Base-by-base conservation (phyloP, 2,888 invertebrate genomes). In the Digitonthophagus gazella region DNA sequence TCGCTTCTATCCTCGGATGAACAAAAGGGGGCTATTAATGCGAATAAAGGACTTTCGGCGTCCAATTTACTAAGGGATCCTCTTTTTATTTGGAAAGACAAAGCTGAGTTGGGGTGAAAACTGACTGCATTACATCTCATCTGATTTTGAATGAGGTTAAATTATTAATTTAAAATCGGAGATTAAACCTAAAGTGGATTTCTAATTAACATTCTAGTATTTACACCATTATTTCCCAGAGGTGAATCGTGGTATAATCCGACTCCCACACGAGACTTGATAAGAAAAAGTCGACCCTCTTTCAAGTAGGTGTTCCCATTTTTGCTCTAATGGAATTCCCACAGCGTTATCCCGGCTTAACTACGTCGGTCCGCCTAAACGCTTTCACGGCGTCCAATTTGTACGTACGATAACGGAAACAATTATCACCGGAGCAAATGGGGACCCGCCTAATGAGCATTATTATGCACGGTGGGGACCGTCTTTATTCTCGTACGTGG, bases 11-110 rank as follows among this genome's bases (percentile, higher is more conserved):
- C 11, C 28, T 44, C 28, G 6, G 11, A 44, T 44, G 28, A 61
- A 61, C 61, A 61, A 61, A 61, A 61, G 61, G 20, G 20, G 20
- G 18, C 61, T 18, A 61, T 61, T 61, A 61, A 61, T 19, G 20
- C n/a, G 61, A 61, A 20, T 61, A 61, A 61, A 19, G 19, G 18
- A 20, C 18, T n/a, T 61, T 61, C n/a, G 20, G 61, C 61, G n/a
- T 61, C 20, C 61, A 61, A 61, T 61, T 61, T 61, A 16, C 61
- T 5, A n/a, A 18, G 61, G 20, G 20, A 61, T 61, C 61, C 20
- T 19, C 18, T 18, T 61, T 20, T 18, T 20, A n/a, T 19, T 11
- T 8, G 11, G 61, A 8, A 61, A 20, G 61, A 61, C 61, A 61
- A 61, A 19, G 18, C 4, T n/a, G n/a, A 6, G 28, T 44, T 44